A percentile compares a stretch with the other conserved stretches of the same genome.
phyloP scores from a whole-genome alignment of 2,113 vertebrate species.

The Ictalurus punctatus region DNA sequence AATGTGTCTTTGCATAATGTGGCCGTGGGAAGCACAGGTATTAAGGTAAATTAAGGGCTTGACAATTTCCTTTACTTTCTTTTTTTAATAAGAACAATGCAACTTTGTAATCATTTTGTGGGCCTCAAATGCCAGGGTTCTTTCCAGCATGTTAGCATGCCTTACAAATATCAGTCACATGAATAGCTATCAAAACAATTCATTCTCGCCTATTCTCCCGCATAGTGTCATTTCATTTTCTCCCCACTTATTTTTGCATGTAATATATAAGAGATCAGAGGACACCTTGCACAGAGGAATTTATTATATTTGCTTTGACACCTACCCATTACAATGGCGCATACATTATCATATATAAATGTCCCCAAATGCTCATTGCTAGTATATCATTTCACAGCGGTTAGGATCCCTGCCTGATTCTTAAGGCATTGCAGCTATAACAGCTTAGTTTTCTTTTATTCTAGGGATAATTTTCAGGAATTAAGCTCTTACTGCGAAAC shows the following conservation, averaged over 20 bases:
- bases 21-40: slow-evolving; percentile 65
- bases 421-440: slow-evolving; percentile 44
- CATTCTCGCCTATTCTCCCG: slow-evolving; percentile 27
- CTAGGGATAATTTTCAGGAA: slow-evolving; percentile 51
- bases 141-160: slow-evolving; percentile 27
- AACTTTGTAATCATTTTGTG: slow-evolving; percentile 40
- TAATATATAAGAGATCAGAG: slow-evolving; percentile 5
- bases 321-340: slow-evolving; percentile 39
- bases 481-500: slow-evolving; percentile 61
- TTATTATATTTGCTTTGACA: slow-evolving; percentile 36
- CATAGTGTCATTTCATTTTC: slow-evolving; percentile 43
- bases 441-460: slow-evolving; percentile 41
- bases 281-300: slow-evolving; percentile 39
- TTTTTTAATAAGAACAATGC: slow-evolving; percentile 31
- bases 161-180: slow-evolving; percentile 49
- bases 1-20: slow-evolving; percentile 74
- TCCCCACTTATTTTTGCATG: neutral
- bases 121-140: neutral
- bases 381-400: slow-evolving; percentile 1
- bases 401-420: neutral
- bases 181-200: slow-evolving; percentile 47
- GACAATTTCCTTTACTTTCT: slow-evolving; percentile 22
- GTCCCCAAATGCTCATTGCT: slow-evolving; percentile 1
- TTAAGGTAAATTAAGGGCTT: slow-evolving; percentile 70
- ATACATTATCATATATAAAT: slow-evolving; percentile 34